These are phyloP conservation scores for Patagioenas fasciata DNA, from an alignment of 2,113 vertebrate species.

Conservation along the genomic window DNA sequence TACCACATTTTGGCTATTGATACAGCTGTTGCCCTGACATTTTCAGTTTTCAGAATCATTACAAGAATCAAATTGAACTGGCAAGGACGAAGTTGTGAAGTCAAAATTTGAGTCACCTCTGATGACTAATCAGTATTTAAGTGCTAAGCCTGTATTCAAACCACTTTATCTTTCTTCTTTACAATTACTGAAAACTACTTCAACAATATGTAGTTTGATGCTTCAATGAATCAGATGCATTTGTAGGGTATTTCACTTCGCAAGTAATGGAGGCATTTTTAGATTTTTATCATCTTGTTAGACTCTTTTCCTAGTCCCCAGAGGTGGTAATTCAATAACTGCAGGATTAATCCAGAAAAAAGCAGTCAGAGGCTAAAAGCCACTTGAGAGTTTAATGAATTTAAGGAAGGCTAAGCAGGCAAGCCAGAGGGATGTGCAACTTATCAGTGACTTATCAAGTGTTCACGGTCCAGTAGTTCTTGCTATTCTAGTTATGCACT, in stretches of 20 bases:
- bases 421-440: not conserved
- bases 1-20: not conserved
- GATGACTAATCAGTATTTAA: not conserved
- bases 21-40: not conserved
- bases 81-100: not conserved
- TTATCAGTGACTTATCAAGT: not conserved
- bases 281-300: not conserved
- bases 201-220: not conserved
- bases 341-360: not conserved
- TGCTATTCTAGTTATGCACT: not conserved
- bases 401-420: not conserved
- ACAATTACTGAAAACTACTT: not conserved
- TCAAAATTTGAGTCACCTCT: not conserved
- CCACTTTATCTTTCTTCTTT: not conserved
- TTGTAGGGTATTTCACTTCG: not conserved
- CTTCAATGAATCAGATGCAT: not conserved
- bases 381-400: not conserved
- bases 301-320: not conserved
- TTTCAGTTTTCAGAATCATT: not conserved
- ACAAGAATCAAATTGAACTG: not conserved
- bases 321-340: not conserved
- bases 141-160: not conserved
- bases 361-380: not conserved
- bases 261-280: not conserved
- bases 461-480: not conserved